phyloP scores from a whole-genome alignment of 2,888 invertebrate genomes.

The Zonitis immaculata region DNA sequence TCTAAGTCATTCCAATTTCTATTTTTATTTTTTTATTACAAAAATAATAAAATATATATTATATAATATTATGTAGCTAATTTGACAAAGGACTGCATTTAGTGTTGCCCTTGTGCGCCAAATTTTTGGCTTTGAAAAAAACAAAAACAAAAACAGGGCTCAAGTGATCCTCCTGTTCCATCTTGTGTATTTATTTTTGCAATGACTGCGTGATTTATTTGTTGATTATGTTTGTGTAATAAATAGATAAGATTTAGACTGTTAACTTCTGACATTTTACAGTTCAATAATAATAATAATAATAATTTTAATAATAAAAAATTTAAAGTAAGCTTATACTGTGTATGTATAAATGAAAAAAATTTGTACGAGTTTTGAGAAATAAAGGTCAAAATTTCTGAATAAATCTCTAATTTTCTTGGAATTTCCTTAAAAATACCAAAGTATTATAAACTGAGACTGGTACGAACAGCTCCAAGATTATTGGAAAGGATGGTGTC shows the following conservation, averaged over 20 bases:
- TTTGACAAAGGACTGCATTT: slow-evolving; percentile 19
- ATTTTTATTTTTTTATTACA: slow-evolving; percentile 7
- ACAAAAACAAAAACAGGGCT: too few relatives aligned
- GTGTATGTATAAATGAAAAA: too few relatives aligned
- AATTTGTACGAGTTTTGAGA: too few relatives aligned
- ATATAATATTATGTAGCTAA: slow-evolving; percentile 10
- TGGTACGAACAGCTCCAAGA: neutral
- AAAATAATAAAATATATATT: neutral
- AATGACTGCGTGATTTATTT: slow-evolving; percentile 46
- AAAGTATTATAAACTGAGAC: neutral
- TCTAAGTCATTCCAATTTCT: slow-evolving; percentile 61
- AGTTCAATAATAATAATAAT: neutral
- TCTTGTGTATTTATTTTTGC: slow-evolving; percentile 43
- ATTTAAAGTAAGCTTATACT: neutral
- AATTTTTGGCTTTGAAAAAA: slow-evolving; percentile 18
- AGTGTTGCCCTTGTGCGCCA: slow-evolving; percentile 31
- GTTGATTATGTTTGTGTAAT: slow-evolving; percentile 40
- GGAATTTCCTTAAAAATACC: neutral
- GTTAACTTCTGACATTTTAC: slow-evolving; percentile 30
- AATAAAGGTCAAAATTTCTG: neutral
- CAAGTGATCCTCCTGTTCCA: slow-evolving; percentile 41
- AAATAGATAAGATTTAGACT: slow-evolving; percentile 39
- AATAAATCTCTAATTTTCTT: neutral
- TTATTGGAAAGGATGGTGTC: neutral
- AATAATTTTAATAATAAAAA: neutral